Evolutionary conservation across 2,888 invertebrate genomes (phyloP), one percentile per base, ranked within the genome.

Genomic region (Leptinotarsa rubiginosa): DNA sequence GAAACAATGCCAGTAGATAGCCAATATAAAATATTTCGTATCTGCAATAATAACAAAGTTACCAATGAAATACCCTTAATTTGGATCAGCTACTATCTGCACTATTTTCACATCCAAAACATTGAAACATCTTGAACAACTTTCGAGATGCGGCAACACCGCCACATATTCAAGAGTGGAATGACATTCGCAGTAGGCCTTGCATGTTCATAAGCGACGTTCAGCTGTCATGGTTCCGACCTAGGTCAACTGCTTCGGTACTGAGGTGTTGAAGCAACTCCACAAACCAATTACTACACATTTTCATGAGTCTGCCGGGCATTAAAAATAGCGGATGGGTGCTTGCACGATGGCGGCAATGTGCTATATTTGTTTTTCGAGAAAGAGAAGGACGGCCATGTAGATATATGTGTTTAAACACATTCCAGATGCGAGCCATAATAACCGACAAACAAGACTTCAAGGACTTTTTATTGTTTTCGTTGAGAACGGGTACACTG

Each of bases 341-440:
- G 41, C 16, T n/a, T 16, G 31, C 62, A 10, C 20, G 22, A 62
- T 62, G 62, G 41, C 31, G 62, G 31, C 41, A 31, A 62, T n/a
- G 62, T 31, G 62, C 62, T 62, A 62, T 62, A 62, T 62, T 62
- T 62, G n/a, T 62, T 62, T 62, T 62, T 62, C 47, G 62, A 69
- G 69, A 54, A 47, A 22, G 65, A 65, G 54, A 70, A 15, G 67
- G 64, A 67, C 12, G 59, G 65, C 56, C 56, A 70, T 18, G 65
- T 25, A 62, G 47, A 64, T 41, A 74, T 67, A 62, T 65, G 65
- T 67, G 69, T 68, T 54, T 66, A 74, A 74, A 74, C 74, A 75
- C 75, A 75, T 77, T 73, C 76, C 79, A 79, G 77, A 75, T 79
- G 78, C 71, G 71, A 69, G 74, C 72, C 75, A 75, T 73, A 75